phyloP scores from a whole-genome alignment of 23 tunicate genomes.

The Pegea sp. region DNA sequence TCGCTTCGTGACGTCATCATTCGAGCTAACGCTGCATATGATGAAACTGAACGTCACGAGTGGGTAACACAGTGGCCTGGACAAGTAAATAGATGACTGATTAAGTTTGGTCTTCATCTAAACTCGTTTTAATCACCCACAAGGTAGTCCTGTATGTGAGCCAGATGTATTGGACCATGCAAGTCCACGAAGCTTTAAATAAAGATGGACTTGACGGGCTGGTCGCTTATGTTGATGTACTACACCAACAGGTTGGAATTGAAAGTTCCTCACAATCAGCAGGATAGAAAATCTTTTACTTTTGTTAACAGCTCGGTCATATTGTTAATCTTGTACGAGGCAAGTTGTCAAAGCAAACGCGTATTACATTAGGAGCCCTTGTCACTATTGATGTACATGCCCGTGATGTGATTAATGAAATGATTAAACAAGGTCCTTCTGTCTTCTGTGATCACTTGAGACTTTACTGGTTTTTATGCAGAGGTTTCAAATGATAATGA shows the following conservation, averaged over 20 bases:
- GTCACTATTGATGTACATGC: conserved; percentile 99
- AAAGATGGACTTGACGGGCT: conserved; percentile 54
- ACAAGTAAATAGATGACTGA: too few species aligned
- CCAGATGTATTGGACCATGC: conserved; percentile 91
- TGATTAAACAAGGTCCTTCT: conserved; percentile 56
- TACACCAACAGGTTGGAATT: conserved; percentile 54
- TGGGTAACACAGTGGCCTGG: conserved; percentile 99
- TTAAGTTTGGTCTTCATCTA: too few species aligned
- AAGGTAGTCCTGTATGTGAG: conserved; percentile 79
- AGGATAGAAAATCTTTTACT: background rate
- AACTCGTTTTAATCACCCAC: too few species aligned
- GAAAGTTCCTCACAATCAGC: too few species aligned
- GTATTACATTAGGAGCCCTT: conserved; percentile 92
- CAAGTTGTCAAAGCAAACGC: conserved; percentile 77
- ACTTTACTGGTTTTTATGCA: conserved; percentile 3
- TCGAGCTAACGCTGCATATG: conserved; percentile 71
- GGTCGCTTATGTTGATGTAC: conserved; percentile 42
- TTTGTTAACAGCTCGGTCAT: conserved; percentile 40
- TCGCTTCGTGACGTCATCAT: conserved; percentile 91
- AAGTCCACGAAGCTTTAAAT: conserved; percentile 67
- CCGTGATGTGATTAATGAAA: conserved; percentile 85
- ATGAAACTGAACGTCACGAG: conserved; percentile 25
- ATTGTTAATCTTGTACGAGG: conserved; percentile 95
- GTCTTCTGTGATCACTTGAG: background rate
- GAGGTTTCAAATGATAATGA: conserved; percentile 73